These are phyloP conservation scores for Cyprinodon tularosa DNA, from an alignment of 2,113 vertebrate genomes.

Conservation along the genomic window DNA sequence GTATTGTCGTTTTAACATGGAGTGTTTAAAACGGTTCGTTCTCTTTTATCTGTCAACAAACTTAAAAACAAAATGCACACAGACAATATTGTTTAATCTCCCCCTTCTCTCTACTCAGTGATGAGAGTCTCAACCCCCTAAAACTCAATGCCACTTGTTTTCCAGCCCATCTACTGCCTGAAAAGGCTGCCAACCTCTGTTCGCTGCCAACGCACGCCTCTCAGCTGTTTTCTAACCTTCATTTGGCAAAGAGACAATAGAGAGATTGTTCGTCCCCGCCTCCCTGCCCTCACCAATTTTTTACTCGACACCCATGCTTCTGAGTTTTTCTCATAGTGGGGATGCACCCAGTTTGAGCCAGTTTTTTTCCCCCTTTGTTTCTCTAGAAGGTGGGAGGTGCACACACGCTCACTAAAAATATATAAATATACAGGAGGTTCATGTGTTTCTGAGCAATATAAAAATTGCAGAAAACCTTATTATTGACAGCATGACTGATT, in stretches of 20 bases:
- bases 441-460: conserved; percentile 14
- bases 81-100: conserved; percentile 53
- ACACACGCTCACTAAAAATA: conserved; percentile 33
- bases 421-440: conserved; percentile 40
- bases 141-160: conserved; percentile 72
- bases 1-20: conserved; percentile 28
- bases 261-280: conserved; percentile 55
- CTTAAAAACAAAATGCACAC: conserved; percentile 34
- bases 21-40: conserved; percentile 21
- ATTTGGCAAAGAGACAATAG: conserved; percentile 71
- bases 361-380: conserved; percentile 52
- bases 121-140: conserved; percentile 29
- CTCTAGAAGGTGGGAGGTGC: conserved; percentile 46
- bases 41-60: conserved; percentile 49
- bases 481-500: conserved; percentile 28
- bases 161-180: conserved; percentile 62
- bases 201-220: conserved; percentile 57
- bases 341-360: conserved; percentile 51
- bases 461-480: conserved; percentile 44
- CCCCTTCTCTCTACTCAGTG: conserved; percentile 24
- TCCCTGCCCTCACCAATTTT: conserved; percentile 43
- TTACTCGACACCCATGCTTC: conserved; percentile 46
- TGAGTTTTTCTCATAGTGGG: conserved; percentile 41
- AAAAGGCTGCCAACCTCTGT: conserved; percentile 69
- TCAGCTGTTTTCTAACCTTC: conserved; percentile 66